Evolutionary conservation across 2,797 vertebrate genomes (phyloP).

Genomic region (Coracias cyanogaster): DNA sequence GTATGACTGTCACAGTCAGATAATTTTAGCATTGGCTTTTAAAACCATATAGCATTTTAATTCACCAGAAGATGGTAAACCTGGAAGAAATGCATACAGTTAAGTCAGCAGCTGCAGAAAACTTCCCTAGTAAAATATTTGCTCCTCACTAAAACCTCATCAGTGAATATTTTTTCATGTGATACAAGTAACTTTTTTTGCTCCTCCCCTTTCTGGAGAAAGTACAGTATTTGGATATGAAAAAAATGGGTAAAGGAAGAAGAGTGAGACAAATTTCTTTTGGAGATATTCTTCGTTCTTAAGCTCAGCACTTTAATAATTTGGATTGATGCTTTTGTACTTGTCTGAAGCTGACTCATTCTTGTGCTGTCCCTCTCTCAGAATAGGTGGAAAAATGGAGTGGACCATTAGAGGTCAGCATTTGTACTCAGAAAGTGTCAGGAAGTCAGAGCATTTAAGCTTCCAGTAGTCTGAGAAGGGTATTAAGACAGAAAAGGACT

Average conservation of each 20-base stretch:
- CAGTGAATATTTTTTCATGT: not conserved
- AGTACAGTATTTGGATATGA: not conserved
- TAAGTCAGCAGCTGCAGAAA: not conserved
- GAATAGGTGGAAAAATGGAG: not conserved
- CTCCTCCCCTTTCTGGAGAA: not conserved
- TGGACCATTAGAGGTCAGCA: constrained; percentile 2
- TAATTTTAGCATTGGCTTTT: not conserved
- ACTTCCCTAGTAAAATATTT: not conserved
- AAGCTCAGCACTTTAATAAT: not conserved
- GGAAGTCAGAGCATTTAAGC: not conserved
- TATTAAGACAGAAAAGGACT: not conserved
- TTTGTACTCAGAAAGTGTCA: not conserved
- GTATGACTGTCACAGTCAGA: not conserved
- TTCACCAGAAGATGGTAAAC: not conserved
- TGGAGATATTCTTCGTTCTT: not conserved
- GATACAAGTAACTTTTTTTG: not conserved
- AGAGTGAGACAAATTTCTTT: accelerated
- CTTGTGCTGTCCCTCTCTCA: accelerated
- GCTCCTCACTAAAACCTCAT: not conserved
- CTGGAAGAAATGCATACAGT: not conserved
- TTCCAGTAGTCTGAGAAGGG: not conserved
- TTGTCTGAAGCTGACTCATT: not conserved
- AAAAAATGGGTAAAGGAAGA: not conserved
- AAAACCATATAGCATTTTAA: not conserved
- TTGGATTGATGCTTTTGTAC: not conserved